These are phyloP conservation scores for Melikaiella ostensackeni DNA, from an alignment of 2,888 invertebrate species.

Conservation along the genomic window DNA sequence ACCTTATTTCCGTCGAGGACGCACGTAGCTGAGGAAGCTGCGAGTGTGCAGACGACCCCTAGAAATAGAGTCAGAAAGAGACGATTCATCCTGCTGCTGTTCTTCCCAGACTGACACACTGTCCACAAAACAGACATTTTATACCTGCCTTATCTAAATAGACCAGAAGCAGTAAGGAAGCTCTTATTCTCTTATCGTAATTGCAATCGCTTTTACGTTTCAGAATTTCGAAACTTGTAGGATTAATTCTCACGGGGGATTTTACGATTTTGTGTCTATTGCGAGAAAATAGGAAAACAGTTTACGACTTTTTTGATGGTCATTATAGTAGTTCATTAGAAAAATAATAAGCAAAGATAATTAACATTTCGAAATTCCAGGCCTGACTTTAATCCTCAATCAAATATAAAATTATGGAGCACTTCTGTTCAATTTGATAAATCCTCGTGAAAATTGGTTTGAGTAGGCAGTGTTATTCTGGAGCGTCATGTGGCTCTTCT, in stretches of 20 bases:
- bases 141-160: slow-evolving; percentile 40
- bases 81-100: slow-evolving; percentile 41
- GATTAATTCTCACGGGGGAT: not conserved
- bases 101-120: not conserved
- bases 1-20: slow-evolving; percentile 48
- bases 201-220: slow-evolving; percentile 22
- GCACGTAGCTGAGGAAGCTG: slow-evolving; percentile 54
- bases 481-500: too few relatives aligned
- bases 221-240: slow-evolving; percentile 12
- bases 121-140: slow-evolving; percentile 27
- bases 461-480: too few relatives aligned
- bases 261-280: not conserved
- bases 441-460: too few relatives aligned
- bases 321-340: not conserved
- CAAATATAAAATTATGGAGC: too few relatives aligned
- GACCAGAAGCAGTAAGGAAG: slow-evolving; percentile 27
- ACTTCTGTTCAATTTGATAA: too few relatives aligned
- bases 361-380: too few relatives aligned
- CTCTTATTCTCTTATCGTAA: slow-evolving; percentile 23
- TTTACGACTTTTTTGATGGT: not conserved
- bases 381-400: too few relatives aligned
- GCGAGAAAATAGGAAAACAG: not conserved
- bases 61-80: slow-evolving; percentile 47
- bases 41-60: slow-evolving; percentile 42
- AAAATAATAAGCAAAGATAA: too few relatives aligned